Conservation (phyloP, 2,888 invertebrate species). For the Drosophila limbata region DNA sequence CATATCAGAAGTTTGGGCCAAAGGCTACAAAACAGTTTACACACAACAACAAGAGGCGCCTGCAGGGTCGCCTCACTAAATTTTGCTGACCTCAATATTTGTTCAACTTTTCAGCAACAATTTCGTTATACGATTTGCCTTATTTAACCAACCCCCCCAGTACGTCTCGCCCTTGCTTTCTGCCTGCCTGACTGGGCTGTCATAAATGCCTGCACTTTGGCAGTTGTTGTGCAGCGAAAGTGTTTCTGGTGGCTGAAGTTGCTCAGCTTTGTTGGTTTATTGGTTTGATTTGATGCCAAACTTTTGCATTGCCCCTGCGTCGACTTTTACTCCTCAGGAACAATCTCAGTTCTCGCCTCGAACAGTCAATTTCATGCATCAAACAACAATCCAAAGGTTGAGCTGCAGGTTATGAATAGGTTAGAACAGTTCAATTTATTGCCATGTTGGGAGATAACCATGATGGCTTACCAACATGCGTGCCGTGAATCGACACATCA, state of each 20-base stretch:
- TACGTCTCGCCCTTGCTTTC: neutral
- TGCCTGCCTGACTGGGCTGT: constrained; percentile 39
- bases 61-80: constrained; percentile 48
- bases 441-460: constrained; percentile 1
- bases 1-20: constrained; percentile 73
- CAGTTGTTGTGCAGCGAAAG: constrained; percentile 73
- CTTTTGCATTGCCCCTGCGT: constrained; percentile 30
- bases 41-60: constrained; percentile 44
- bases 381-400: constrained; percentile 43
- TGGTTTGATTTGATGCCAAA: constrained; percentile 70
- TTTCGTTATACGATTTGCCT: constrained; percentile 68
- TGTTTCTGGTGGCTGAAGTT: constrained; percentile 59
- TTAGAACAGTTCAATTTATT: constrained; percentile 3
- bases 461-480: constrained; percentile 51
- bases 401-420: constrained; percentile 28
- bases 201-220: constrained; percentile 77
- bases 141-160: constrained; percentile 1
- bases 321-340: neutral
- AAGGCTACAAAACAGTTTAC: constrained; percentile 74
- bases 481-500: constrained; percentile 39
- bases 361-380: constrained; percentile 54
- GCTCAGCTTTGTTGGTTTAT: constrained; percentile 65
- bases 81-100: constrained; percentile 77
- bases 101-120: constrained; percentile 76
- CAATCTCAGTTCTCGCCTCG: constrained; percentile 20